Evolutionary conservation across 2,888 invertebrate genomes (phyloP), one percentile per base, ranked within the genome.

Genomic region (Stegophylla sp.): DNA sequence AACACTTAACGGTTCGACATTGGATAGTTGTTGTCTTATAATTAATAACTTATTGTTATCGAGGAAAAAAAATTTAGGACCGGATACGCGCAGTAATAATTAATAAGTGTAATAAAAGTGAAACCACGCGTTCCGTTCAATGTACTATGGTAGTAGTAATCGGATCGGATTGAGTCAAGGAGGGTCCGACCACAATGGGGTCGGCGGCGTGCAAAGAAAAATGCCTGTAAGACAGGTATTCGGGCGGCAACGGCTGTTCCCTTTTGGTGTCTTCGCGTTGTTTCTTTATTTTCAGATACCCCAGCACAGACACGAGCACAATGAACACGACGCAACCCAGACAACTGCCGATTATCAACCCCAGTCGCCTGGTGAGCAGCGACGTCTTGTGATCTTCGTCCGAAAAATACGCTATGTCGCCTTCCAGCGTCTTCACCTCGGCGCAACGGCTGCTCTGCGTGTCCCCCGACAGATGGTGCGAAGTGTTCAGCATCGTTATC

Each of bases 311-410:
- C 81, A 94, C 92, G 85, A 95, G 89, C 41, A 94, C 91, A 75
- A 95, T 90, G 86, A 95, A 94, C 72, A 95, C 93, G 83, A 94
- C 90, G 85, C 94, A 92, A 76, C 94, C 94, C 89, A 95, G 91
- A 85, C 93, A 93, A 86, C 94, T 93, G 74, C 95, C 95, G 81
- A 95, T 92, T 84, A 95, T 94, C 83, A 95, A 90, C 45, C 95
- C 94, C 81, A 95, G 88, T 84, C 95, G 90, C 82, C 94, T 89
- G 5, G 94, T 93, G 56, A 95, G 88, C 85, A 95, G 91, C 82
- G 92, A 93, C 84, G 81, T 79, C n/a, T 79, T 75, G 26, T 72
- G 74, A 28, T 64, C 72, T 43, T 77, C 76, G 13, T 81, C 75
- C 15, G 76, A 61, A 15, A 64, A 76, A 41, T 51, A 81, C 10